Evolutionary conservation across 2,797 vertebrate species (phyloP), one percentile per base, ranked within the genome.

Genomic region (Acanthurus lineatus): DNA sequence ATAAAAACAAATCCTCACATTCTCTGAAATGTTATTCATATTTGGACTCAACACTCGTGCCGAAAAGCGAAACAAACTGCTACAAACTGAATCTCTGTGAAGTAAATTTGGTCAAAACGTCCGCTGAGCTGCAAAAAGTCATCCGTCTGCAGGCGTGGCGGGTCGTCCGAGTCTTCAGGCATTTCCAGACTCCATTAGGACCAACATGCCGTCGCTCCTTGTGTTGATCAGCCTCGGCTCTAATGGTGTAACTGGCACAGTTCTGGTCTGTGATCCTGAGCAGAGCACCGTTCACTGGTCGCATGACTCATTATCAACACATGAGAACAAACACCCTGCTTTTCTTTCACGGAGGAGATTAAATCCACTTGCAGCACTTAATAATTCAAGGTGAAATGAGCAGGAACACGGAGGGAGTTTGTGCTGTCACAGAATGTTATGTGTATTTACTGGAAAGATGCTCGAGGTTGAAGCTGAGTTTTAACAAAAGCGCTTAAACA

Each of bases 231-330:
- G 9, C 54, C 25, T 1, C 49, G 69, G 80, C 85, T 52, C 66
- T 82, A 80, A 89, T 70, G 86, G 79, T 76, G 51, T 17, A 79
- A 81, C 85, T 88, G 85, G 88, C 85, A 88, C 84, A 16, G 83
- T 20, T n/a, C 64, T 63, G 69, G 75, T 79, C 72, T 7, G 63
- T 15, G 51, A 89, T 85, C 81, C 73, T 77, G 62, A 83, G 74
- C 83, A 78, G 87, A 80, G 58, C 68, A 1, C 52, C 44, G 17
- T 52, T 20, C 16, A 9, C 65, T 59, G 54, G 63, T 58, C 28
- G 17, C 62, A 73, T 78, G 81, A 82, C 53, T 86, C 68, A 86
- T 85, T 79, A 84, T 85, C 83, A 79, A 87, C 82, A 81, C 54
- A 77, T 71, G 69, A 32, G 63, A 35, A 74, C 78, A 77, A 83